These are phyloP conservation scores for Phaethornis superciliosus DNA, from an alignment of 2,113 vertebrate genomes.

Conservation along the genomic window DNA sequence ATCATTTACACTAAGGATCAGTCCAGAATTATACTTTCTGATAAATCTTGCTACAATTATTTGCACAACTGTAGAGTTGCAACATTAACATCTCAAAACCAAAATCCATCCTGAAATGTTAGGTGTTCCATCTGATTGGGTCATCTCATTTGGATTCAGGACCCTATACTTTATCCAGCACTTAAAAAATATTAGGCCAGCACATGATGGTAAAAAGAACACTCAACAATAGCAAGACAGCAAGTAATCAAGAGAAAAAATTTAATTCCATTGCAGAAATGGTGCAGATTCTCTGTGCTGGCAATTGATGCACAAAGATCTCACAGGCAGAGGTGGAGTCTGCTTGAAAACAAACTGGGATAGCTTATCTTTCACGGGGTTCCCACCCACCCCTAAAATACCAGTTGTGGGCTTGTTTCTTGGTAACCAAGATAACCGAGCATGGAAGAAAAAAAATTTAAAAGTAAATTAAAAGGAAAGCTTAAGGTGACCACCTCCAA, in stretches of 20 bases:
- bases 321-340: not conserved
- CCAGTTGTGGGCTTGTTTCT: not conserved
- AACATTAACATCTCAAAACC: not conserved
- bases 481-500: not conserved
- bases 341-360: not conserved
- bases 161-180: not conserved
- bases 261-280: not conserved
- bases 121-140: too few relatives aligned
- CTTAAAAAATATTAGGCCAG: not conserved
- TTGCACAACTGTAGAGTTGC: not conserved
- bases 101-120: not conserved
- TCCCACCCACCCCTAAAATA: not conserved
- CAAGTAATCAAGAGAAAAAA: not conserved
- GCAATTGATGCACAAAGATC: accelerated
- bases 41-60: not conserved
- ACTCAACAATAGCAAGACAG: accelerated
- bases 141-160: not conserved
- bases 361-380: not conserved
- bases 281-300: not conserved
- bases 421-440: not conserved
- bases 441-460: accelerated
- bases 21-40: not conserved
- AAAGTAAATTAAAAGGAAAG: not conserved
- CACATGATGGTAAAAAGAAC: accelerated
- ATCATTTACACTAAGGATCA: not conserved